Evolutionary conservation across 2,888 invertebrate genomes (phyloP).

Genomic region (Nowickia ferox): DNA sequence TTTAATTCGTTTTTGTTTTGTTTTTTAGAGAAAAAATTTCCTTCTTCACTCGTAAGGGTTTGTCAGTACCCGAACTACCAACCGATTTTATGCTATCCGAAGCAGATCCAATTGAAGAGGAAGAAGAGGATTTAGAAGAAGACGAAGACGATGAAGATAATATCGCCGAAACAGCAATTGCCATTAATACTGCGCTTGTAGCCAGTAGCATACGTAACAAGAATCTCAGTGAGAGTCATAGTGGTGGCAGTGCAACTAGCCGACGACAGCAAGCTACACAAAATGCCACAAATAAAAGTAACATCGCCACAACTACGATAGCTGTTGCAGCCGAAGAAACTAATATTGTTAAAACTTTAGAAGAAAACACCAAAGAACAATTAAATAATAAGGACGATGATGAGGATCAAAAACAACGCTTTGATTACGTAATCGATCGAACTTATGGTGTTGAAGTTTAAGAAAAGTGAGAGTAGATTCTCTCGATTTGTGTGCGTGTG

Average conservation of each 20-base stretch:
- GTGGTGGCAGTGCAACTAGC: constrained; percentile 61
- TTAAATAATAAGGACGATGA: constrained; percentile 73
- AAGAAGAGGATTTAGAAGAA: constrained; percentile 75
- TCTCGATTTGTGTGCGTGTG: background rate
- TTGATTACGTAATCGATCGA: constrained; percentile 92
- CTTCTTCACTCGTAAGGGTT: constrained; percentile 93
- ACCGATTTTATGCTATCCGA: constrained; percentile 84
- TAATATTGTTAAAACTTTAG: constrained; percentile 26
- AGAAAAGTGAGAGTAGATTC: constrained; percentile 73
- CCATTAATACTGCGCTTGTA: constrained; percentile 81
- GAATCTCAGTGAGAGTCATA: constrained; percentile 81
- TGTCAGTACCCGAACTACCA: constrained; percentile 90
- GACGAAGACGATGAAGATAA: constrained; percentile 77
- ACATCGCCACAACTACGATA: constrained; percentile 59
- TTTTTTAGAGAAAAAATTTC: constrained; percentile 95
- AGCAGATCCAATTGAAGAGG: constrained; percentile 82
- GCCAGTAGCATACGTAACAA: constrained; percentile 82
- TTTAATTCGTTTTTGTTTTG: background rate
- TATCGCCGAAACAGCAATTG: constrained; percentile 79
- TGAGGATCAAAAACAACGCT: constrained; percentile 84
- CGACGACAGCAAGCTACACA: constrained; percentile 73
- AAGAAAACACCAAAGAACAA: constrained; percentile 68
- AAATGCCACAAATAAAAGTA: constrained; percentile 70
- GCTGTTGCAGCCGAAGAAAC: constrained; percentile 50
- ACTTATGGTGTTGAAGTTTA: constrained; percentile 93